Evolutionary conservation across 1,140 invertebrate species (phyloP), one percentile per base, ranked within the genome.

Genomic region (Musca vetustissima): DNA sequence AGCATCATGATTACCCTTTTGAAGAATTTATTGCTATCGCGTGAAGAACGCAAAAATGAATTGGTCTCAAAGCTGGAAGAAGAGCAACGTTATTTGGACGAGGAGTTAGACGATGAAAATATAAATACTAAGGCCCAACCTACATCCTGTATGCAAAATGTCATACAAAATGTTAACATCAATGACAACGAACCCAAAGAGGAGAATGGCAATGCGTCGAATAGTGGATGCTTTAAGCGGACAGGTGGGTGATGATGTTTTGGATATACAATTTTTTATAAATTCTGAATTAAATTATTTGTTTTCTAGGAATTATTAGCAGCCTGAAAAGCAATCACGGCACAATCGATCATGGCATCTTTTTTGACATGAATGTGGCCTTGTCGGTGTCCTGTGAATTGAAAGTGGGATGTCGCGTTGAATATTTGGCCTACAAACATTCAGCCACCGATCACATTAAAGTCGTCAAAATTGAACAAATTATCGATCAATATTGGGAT

Each of bases 51-150:
- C 7, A 50, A 65, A 25, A 65, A 49, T n/a, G 64, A 24, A 25
- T 22, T 48, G 21, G 19, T 15, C 21, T 71, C 74, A 22, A 83
- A 79, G 73, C 69, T 84, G 55, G 77, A 78, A 57, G 79, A 83
- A 47, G 73, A 83, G 73, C 74, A 84, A 15, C 32, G 81, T 8
- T 69, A 81, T 69, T 76, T 84, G 65, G 78, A 78, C 67, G 73
- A 78, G 2, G 49, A 76, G 36, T 57, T 81, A 13, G 72, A 82
- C 36, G 73, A 83, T 6, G 73, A 83, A 14, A 66, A 66, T 15
- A 69, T 49, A 52, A 68, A 66, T 13, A 7, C 15, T n/a, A 65
- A 74, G 11, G 67, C 57, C 22, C 48, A 70, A 17, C 50, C 53
- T 3, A 15, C 21, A 13, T 53, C 65, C 9, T 50, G 43, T 15